Conservation (phyloP, 2,113 vertebrate species). For the Oreocharis arfaki region DNA sequence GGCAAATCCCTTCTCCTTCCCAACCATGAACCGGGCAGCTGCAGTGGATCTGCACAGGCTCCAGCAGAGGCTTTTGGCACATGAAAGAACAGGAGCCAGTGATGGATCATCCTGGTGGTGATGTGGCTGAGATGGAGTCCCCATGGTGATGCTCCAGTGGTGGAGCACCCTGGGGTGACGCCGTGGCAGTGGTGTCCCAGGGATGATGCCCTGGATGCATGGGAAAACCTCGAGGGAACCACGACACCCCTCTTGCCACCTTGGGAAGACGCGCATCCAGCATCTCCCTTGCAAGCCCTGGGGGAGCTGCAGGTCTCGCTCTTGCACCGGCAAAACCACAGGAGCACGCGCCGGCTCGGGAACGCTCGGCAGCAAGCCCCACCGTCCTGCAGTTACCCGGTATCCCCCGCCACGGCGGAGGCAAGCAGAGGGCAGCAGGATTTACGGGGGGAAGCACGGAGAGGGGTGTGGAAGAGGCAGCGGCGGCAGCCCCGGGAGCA, state of each 20-base stretch:
- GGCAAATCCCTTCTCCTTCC: not conserved
- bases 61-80: not conserved
- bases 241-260: accelerated
- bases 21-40: accelerated
- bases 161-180: too few species aligned
- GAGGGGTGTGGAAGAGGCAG: accelerated
- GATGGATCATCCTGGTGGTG: too few species aligned
- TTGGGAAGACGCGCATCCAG: not conserved
- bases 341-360: accelerated
- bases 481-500: accelerated
- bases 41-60: not conserved
- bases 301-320: too few species aligned
- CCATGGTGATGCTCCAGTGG: not conserved
- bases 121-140: not conserved
- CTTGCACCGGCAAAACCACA: not conserved
- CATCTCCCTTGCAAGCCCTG: accelerated
- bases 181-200: accelerated
- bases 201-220: not conserved
- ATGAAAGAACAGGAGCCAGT: accelerated
- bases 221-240: not conserved
- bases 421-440: not conserved
- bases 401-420: not conserved
- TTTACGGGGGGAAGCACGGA: not conserved
- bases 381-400: accelerated
- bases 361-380: not conserved